A percentile compares a stretch with the other conserved stretches of the same genome.
Conservation (phyloP, 2,888 invertebrate genomes). For the Cyaniris semiargus region DNA sequence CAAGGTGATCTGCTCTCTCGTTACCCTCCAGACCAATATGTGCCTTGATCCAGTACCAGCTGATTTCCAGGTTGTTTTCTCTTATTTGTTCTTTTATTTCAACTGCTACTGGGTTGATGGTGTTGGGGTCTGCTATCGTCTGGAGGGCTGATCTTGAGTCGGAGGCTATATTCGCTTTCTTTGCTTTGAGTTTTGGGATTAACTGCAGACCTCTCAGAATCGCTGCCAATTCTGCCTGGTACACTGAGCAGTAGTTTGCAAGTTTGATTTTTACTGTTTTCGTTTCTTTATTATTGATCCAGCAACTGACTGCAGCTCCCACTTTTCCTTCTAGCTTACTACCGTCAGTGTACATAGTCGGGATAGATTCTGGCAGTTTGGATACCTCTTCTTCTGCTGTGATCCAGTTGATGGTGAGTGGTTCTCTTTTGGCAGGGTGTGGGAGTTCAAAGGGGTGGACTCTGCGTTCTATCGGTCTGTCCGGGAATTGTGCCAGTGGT, state of each 20-base stretch:
- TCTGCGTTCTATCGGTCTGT: slow-evolving; percentile 9
- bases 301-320: slow-evolving; percentile 14
- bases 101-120: not conserved
- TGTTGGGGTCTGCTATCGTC: not conserved
- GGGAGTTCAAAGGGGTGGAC: not conserved
- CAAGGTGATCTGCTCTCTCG: slow-evolving; percentile 35
- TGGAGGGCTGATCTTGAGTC: slow-evolving; percentile 9
- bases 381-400: too few relatives aligned
- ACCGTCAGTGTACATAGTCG: not conserved
- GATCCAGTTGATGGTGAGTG: too few relatives aligned
- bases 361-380: too few relatives aligned
- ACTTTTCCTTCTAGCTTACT: slow-evolving; percentile 26
- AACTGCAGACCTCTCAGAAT: not conserved
- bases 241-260: slow-evolving; percentile 15
- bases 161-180: not conserved
- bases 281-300: not conserved
- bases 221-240: slow-evolving; percentile 26
- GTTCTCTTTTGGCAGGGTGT: not conserved
- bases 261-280: slow-evolving; percentile 14
- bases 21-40: slow-evolving; percentile 33
- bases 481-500: not conserved
- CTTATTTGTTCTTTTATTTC: not conserved
- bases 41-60: slow-evolving; percentile 13
- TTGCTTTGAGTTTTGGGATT: not conserved
- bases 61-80: not conserved